A percentile compares a stretch with the other conserved stretches of the same genome.
These are phyloP conservation scores for Netelia fuscicornis DNA, from an alignment of 2,888 invertebrate genomes.

Conservation along the genomic window DNA sequence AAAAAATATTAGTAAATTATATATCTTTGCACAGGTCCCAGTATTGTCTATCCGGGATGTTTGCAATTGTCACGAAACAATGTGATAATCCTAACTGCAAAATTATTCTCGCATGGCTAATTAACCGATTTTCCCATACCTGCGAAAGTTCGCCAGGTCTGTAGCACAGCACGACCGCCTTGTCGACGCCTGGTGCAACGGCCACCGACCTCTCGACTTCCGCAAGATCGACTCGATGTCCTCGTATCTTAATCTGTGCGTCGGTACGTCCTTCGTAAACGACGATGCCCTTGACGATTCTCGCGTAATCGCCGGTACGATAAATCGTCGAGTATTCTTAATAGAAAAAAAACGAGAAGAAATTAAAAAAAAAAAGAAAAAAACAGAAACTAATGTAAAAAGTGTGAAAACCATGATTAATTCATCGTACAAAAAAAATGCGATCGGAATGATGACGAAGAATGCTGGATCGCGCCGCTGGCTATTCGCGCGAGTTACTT, in stretches of 20 bases:
- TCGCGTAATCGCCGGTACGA: conserved; percentile 94
- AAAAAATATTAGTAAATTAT: neutral
- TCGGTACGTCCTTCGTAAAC: conserved; percentile 94
- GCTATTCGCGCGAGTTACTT: neutral
- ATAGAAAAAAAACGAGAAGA: conserved; percentile 33
- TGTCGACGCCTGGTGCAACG: conserved; percentile 89
- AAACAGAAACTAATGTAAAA: neutral
- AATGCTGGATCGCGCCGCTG: neutral
- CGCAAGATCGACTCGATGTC: conserved; percentile 93
- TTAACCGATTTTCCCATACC: conserved; percentile 75
- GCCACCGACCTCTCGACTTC: conserved; percentile 93
- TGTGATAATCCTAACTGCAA: too few relatives aligned
- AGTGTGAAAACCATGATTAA: conserved; percentile 27
- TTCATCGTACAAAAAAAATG: conserved; percentile 17
- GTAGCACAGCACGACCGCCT: conserved; percentile 92
- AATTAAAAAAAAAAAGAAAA: conserved; percentile 16
- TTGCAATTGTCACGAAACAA: too few relatives aligned
- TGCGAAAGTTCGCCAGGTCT: conserved; percentile 88
- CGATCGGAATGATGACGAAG: neutral
- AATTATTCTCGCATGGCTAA: too few relatives aligned
- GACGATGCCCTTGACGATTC: conserved; percentile 88
- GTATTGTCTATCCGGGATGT: too few relatives aligned
- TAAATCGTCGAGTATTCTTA: conserved; percentile 90
- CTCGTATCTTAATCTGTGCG: conserved; percentile 94
- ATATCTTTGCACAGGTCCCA: neutral